Conservation (phyloP, 2,797 vertebrate genomes). For the Thripadectes ignobilis region DNA sequence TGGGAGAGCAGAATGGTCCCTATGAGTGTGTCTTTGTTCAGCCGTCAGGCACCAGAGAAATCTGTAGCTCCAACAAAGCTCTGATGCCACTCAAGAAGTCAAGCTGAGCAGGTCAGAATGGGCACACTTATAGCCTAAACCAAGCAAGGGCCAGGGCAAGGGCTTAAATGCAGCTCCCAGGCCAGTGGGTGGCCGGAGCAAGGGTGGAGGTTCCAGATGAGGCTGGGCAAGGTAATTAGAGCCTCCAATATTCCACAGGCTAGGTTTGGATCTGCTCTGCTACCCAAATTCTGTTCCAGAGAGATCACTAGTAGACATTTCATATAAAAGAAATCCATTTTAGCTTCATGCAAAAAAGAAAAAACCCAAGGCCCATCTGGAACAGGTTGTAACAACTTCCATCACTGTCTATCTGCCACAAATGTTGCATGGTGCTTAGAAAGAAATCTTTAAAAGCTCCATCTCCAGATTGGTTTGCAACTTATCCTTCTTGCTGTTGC, state of each 20-base stretch:
- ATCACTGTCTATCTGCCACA: neutral
- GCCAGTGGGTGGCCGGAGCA: neutral
- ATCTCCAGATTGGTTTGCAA: neutral
- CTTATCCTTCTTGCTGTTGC: neutral
- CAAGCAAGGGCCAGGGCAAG: neutral
- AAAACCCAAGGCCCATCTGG: neutral
- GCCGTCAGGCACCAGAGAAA: neutral
- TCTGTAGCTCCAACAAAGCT: neutral
- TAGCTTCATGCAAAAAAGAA: neutral
- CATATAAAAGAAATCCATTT: neutral
- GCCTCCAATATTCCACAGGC: neutral
- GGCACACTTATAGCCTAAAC: neutral
- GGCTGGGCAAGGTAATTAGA: neutral
- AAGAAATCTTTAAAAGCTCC: neutral
- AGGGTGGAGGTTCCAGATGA: neutral
- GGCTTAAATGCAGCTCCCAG: neutral
- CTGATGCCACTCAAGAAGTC: neutral
- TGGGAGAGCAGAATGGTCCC: neutral
- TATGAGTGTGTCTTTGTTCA: neutral
- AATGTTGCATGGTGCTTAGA: neutral
- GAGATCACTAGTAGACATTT: neutral
- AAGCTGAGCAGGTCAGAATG: neutral
- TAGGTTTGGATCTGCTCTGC: neutral
- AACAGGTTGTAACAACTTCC: neutral
- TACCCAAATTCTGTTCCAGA: neutral